A percentile compares a stretch with the other conserved stretches of the same genome.
Conservation (phyloP, 2,888 invertebrate species). For the Lysandra bellargus region DNA sequence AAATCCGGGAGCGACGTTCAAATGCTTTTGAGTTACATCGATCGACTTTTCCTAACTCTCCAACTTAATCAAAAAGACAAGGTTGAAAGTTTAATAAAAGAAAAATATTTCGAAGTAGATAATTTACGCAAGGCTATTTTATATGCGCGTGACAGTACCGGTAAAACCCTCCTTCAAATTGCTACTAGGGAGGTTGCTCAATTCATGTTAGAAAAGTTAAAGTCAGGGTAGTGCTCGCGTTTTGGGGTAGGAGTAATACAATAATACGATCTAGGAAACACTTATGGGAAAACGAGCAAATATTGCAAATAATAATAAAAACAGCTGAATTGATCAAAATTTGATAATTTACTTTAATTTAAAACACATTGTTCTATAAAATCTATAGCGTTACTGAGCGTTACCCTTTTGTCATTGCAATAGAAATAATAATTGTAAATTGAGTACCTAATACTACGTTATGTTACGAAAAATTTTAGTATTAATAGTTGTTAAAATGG, state of each 20-base stretch:
- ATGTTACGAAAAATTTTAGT: too few relatives aligned
- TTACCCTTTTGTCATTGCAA: too few relatives aligned
- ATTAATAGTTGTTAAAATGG: too few relatives aligned
- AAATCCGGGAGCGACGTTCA: not conserved
- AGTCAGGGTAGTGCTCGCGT: not conserved
- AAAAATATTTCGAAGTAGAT: not conserved
- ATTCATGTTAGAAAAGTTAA: slow-evolving; percentile 5
- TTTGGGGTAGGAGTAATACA: not conserved
- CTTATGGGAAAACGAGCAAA: not conserved
- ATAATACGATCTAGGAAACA: not conserved
- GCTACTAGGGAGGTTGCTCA: not conserved
- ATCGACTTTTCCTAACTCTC: not conserved
- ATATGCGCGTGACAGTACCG: slow-evolving; percentile 10
- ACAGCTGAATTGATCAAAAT: too few relatives aligned
- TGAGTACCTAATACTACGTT: too few relatives aligned
- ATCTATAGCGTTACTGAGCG: too few relatives aligned
- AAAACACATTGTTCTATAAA: too few relatives aligned
- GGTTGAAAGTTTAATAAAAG: slow-evolving; percentile 5
- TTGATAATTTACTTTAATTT: too few relatives aligned
- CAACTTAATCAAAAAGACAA: slow-evolving; percentile 1
- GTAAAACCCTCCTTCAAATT: slow-evolving; percentile 14
- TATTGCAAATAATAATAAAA: not conserved
- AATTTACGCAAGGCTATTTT: not conserved
- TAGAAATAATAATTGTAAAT: too few relatives aligned
- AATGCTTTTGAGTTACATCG: slow-evolving; percentile 7